Percentiles rank a stretch among this genome's conserved stretches.
Conservation (phyloP, 2,797 vertebrate species). For the Trachops cirrhosus region DNA sequence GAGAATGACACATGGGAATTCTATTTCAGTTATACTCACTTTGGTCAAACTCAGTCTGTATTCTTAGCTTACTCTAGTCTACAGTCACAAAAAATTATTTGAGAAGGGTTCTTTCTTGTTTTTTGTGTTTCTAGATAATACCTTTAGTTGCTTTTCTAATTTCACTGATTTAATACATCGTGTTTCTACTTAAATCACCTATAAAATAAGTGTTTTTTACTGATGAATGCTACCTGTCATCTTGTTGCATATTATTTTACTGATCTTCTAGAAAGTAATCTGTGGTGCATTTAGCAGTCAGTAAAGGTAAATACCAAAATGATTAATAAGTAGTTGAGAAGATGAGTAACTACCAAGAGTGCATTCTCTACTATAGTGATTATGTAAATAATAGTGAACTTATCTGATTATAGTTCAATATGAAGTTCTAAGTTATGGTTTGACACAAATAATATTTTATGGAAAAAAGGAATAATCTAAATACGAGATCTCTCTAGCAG, state of each 20-base stretch:
- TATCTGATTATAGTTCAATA: neutral
- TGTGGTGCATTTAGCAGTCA: neutral
- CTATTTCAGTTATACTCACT: neutral
- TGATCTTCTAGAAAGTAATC: neutral
- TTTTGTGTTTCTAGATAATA: neutral
- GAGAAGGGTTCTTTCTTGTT: neutral
- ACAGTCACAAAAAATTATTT: neutral
- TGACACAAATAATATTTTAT: neutral
- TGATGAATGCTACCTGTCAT: neutral
- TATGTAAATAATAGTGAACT: neutral
- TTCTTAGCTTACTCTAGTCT: neutral
- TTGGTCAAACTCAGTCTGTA: neutral
- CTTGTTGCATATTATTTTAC: neutral
- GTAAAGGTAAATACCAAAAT: neutral
- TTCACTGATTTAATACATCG: neutral
- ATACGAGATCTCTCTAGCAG: neutral
- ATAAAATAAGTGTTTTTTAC: neutral
- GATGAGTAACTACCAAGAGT: neutral
- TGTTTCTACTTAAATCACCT: neutral
- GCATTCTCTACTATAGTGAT: neutral
- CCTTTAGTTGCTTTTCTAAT: neutral
- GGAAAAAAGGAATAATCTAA: neutral
- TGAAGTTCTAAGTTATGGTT: neutral
- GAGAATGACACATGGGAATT: neutral
- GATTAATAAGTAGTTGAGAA: neutral